phyloP scores from a whole-genome alignment of 37 sponge, comb jelly and placozoan genomes.

The Mnemiopsis leidyi region DNA sequence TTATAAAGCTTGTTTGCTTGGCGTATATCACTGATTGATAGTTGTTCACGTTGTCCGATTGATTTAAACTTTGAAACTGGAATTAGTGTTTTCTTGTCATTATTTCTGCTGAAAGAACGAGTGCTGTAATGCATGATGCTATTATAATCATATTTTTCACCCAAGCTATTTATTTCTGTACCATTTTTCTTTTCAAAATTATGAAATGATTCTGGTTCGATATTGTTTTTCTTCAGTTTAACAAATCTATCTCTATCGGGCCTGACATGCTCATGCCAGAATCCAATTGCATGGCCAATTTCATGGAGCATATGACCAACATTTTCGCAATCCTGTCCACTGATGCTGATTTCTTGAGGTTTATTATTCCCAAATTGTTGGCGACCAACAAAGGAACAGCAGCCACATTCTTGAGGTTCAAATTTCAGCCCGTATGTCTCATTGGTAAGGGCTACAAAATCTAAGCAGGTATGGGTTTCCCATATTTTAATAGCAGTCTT shows the following conservation, averaged over 20 bases:
- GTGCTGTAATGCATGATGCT: slow-evolving; percentile 29
- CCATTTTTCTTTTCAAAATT: slow-evolving; percentile 6
- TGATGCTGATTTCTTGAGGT: slow-evolving; percentile 18
- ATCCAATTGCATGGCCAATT: slow-evolving; percentile 45
- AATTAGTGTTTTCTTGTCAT: neutral
- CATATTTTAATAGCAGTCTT: neutral
- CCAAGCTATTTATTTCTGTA: neutral
- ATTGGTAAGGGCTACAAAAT: neutral
- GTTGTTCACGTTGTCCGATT: neutral
- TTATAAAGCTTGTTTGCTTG: slow-evolving; percentile 16
- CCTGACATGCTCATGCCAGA: slow-evolving; percentile 38
- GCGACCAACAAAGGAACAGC: slow-evolving; percentile 37
- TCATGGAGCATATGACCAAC: slow-evolving; percentile 32
- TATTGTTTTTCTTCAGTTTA: neutral
- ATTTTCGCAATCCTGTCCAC: slow-evolving; percentile 6
- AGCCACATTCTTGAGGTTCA: slow-evolving; percentile 53
- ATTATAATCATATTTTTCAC: neutral
- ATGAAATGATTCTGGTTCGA: neutral
- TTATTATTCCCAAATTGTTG: slow-evolving; percentile 1
- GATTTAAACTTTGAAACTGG: neutral
- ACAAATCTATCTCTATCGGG: slow-evolving; percentile 29
- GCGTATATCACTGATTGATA: neutral
- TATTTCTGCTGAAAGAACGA: neutral
- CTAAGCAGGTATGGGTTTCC: slow-evolving; percentile 10
- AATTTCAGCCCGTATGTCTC: neutral